Evolutionary conservation across 2,797 vertebrate genomes (phyloP), one percentile per base, ranked within the genome.

Genomic region (Cercopithecus petaurista): DNA sequence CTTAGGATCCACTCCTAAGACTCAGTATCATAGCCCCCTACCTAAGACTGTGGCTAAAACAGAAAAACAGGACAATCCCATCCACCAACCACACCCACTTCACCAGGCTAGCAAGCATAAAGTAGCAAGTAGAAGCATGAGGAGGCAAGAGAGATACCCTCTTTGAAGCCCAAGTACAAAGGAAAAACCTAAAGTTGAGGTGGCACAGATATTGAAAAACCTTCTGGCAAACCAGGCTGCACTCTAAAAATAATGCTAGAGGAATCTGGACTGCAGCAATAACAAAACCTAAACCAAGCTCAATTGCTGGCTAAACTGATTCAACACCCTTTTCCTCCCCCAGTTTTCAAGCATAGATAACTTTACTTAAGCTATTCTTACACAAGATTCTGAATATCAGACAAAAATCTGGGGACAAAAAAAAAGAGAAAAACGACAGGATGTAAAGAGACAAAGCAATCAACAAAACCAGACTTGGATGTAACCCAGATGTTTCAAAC

Each of bases 401-500:
- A 72, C 61, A 88, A 73, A 59, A 88, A 55, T 48, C n/a, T n/a
- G 33, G 84, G 52, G 75, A 46, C 50, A 59, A 93, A 72, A 48
- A 72, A 72, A 72, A 72, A 67, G 36, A 80, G 21, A 52, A 75
- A 92, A 88, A 88, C 26, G 48, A 48, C 43, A 67, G n/a, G 43
- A 57, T 52, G n/a, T 88, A 81, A 82, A 94, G 67, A 81, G 77
- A 61, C 48, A 75, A 88, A 75, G 64, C 50, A 82, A 94, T 82
- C 76, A 59, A 80, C 41, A 88, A 93, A 93, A 43, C 36, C 39
- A 87, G 75, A 80, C 75, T 88, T 84, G 87, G 84, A 93, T 72
- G 75, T 75, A 77, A 82, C 52, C 50, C 50, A 94, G 76, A 94
- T 82, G 77, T 94, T 61, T 87, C 59, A 77, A 82, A 88, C 85